phyloP scores from a whole-genome alignment of 2,888 invertebrate species.

The Drosophila pseudotakahashii region DNA sequence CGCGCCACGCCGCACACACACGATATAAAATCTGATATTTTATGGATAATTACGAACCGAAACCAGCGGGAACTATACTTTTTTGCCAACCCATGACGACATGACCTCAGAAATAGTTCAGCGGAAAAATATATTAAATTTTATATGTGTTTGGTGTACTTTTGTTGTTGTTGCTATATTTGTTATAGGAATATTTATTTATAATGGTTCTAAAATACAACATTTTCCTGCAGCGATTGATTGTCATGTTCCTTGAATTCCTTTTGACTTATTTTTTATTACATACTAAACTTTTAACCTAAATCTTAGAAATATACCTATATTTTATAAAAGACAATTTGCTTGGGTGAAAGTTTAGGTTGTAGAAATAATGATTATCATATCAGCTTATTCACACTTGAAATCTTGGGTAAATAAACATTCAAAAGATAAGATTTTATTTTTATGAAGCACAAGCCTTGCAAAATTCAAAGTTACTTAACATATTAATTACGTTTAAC shows the following conservation, averaged over 20 bases:
- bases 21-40: slow-evolving; percentile 20
- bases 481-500: too few species aligned
- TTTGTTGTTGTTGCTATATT: neutral
- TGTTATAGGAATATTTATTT: neutral
- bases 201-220: neutral
- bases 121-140: slow-evolving; percentile 6
- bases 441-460: neutral
- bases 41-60: slow-evolving; percentile 36
- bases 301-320: too few species aligned
- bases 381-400: slow-evolving; percentile 14
- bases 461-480: neutral
- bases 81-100: slow-evolving; percentile 63
- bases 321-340: neutral
- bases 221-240: neutral
- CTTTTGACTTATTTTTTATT: neutral
- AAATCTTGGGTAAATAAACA: slow-evolving; percentile 25
- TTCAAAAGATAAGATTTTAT: slow-evolving; percentile 11
- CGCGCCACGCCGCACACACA: slow-evolving; percentile 26
- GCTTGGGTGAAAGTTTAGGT: neutral
- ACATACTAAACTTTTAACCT: neutral
- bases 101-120: slow-evolving; percentile 58
- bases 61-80: slow-evolving; percentile 32
- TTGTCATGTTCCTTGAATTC: neutral
- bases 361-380: slow-evolving; percentile 9
- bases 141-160: neutral